Evolutionary conservation across 2,113 vertebrate genomes (phyloP).

Genomic region (Nothoprocta perdicaria): DNA sequence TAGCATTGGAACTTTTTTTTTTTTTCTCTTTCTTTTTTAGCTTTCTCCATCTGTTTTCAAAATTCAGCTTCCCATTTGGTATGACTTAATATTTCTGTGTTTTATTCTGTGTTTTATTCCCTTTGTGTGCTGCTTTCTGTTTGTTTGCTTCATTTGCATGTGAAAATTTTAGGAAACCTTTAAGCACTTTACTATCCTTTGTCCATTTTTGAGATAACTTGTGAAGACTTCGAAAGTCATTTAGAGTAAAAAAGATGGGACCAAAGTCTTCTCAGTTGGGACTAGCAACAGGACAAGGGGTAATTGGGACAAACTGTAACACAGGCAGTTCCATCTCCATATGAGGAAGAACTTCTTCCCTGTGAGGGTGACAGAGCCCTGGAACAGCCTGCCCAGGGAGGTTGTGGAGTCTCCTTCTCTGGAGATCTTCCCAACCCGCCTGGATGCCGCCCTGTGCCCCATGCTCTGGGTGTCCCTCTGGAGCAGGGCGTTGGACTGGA

Average conservation of each 20-base stretch:
- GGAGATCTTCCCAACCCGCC: no score
- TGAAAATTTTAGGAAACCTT: conserved; percentile 2
- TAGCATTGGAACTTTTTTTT: background rate
- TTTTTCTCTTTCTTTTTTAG: background rate
- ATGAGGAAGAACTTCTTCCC: no score
- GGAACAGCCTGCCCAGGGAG: no score
- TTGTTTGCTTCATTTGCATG: conserved; percentile 39
- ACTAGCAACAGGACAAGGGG: no score
- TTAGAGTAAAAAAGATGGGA: background rate
- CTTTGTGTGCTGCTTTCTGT: conserved; percentile 25
- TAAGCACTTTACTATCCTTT: background rate
- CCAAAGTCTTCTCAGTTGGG: no score
- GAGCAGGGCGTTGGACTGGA: no score
- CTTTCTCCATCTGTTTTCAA: conserved; percentile 25
- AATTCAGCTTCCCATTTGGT: background rate
- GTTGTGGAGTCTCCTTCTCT: no score
- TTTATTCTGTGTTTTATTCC: background rate
- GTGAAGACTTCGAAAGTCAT: background rate
- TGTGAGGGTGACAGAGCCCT: no score
- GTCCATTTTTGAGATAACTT: background rate
- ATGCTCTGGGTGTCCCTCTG: no score
- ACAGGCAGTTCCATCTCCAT: no score
- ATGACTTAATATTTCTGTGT: conserved; percentile 37
- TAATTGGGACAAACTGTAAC: no score
- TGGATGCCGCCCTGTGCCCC: no score